These are phyloP conservation scores for Dynastes grantii DNA, from an alignment of 2,888 invertebrate species.

Conservation along the genomic window DNA sequence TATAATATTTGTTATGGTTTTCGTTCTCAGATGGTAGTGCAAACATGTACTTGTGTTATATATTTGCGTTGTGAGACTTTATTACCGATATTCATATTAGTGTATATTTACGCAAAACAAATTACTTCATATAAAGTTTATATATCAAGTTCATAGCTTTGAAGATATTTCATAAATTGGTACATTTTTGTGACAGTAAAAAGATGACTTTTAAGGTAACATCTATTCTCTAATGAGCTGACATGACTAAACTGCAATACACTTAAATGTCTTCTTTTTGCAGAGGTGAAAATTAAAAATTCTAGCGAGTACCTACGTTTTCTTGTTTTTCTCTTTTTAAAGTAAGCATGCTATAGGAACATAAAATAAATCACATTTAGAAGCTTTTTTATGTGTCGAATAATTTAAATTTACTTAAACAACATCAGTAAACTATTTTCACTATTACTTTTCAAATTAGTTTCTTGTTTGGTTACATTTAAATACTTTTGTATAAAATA, in stretches of 20 bases:
- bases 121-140: neutral
- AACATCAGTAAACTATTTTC: constrained; percentile 43
- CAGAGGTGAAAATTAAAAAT: constrained; percentile 25
- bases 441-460: constrained; percentile 23
- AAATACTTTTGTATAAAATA: too few species aligned
- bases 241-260: neutral
- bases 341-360: constrained; percentile 68
- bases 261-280: constrained; percentile 42
- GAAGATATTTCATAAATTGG: neutral
- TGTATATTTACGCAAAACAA: too few species aligned
- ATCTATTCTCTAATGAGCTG: neutral
- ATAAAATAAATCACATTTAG: constrained; percentile 52
- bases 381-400: constrained; percentile 39
- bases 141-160: constrained; percentile 31
- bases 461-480: neutral
- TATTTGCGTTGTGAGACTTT: too few species aligned
- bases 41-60: too few species aligned
- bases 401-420: constrained; percentile 25
- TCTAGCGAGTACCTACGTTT: constrained; percentile 67
- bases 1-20: too few species aligned
- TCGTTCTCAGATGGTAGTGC: too few species aligned
- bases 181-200: constrained; percentile 24
- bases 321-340: constrained; percentile 70
- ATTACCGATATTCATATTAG: too few species aligned
- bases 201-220: constrained; percentile 42